These are phyloP conservation scores for Cheirogaleus medius DNA, from an alignment of 2,113 vertebrate genomes.

Conservation along the genomic window DNA sequence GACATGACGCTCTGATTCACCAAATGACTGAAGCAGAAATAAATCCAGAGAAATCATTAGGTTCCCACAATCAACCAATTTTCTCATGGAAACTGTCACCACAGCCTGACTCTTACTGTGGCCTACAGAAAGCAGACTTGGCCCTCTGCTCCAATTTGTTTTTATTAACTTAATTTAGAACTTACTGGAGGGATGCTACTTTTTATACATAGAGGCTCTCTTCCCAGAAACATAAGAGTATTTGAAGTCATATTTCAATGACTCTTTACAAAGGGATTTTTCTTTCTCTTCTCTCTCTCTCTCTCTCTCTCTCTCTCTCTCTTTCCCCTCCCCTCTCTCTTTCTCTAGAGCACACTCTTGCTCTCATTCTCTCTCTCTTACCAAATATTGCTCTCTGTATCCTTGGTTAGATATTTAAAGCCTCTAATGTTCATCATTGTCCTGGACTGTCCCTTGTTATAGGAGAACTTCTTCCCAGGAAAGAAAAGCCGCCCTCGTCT, in stretches of 20 bases:
- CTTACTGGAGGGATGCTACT: conserved; percentile 74
- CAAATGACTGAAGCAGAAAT: conserved; percentile 57
- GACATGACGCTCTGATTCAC: neutral
- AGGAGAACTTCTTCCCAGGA: conserved; percentile 59
- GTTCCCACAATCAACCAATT: conserved; percentile 73
- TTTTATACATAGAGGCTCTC: conserved; percentile 21
- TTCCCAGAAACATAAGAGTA: conserved; percentile 30
- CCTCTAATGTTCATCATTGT: conserved; percentile 63
- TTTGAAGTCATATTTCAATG: conserved; percentile 39
- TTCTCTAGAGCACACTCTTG: neutral
- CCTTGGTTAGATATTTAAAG: conserved; percentile 70
- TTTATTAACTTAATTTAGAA: conserved; percentile 81
- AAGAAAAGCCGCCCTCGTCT: conserved; percentile 67
- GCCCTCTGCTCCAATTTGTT: conserved; percentile 75
- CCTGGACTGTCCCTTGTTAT: conserved; percentile 59
- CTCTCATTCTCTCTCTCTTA: neutral
- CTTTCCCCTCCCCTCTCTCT: neutral
- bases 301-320: neutral
- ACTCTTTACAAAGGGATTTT: conserved; percentile 27
- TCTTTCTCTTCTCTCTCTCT: neutral
- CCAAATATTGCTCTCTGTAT: conserved; percentile 31
- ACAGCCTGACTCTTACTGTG: conserved; percentile 69
- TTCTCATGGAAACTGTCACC: conserved; percentile 72
- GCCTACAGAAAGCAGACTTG: conserved; percentile 78
- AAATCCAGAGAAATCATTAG: conserved; percentile 70